Evolutionary conservation across 2,888 invertebrate genomes (phyloP), one percentile per base, ranked within the genome.

Genomic region (Temnothorax ravouxi): DNA sequence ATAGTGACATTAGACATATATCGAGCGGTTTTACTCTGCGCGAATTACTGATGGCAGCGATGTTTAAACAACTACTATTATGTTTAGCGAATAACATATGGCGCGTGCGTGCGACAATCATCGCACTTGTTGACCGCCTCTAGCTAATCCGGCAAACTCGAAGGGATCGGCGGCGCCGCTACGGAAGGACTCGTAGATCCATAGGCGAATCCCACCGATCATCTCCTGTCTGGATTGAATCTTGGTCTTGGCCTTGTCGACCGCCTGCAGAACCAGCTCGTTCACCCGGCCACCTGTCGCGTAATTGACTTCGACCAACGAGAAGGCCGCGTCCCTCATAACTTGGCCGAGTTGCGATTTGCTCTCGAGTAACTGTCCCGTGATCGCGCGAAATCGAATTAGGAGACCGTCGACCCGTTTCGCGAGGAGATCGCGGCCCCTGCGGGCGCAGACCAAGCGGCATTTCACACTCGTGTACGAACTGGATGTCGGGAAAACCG

Each of bases 251-350:
- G 97, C 96, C 90, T 96, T 96, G 87, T 95, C 95, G 6, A 97
- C 96, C 86, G 96, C 95, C 88, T 96, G 96, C 87, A 96, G 96
- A 91, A 81, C 76, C 29, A 81, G 34, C 6, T 52, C 29, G 54
- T 64, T 81, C 11, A 97, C 96, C 91, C n/a, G n/a, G n/a, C 97
- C 96, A 11, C 96, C 96, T 74, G 96, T 96, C 1, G 96, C 95
- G 93, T 96, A 97, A 90, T 97, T 97, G 6, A 96, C 96, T 93
- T 96, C 96, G 18, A 96, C 96, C 87, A 97, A 92, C 3, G 96
- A 96, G 92, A 97, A 96, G 1, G 96, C 95, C 8, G 97, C 96
- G 89, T 96, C 96, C 91, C 96, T 96, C 96, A 97, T 96, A 9
- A 96, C 96, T 84, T 96, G 96, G 44, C 96, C 96, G 96, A 97